phyloP scores from a whole-genome alignment of 2,113 vertebrate species.

The Parotia lawesii region DNA sequence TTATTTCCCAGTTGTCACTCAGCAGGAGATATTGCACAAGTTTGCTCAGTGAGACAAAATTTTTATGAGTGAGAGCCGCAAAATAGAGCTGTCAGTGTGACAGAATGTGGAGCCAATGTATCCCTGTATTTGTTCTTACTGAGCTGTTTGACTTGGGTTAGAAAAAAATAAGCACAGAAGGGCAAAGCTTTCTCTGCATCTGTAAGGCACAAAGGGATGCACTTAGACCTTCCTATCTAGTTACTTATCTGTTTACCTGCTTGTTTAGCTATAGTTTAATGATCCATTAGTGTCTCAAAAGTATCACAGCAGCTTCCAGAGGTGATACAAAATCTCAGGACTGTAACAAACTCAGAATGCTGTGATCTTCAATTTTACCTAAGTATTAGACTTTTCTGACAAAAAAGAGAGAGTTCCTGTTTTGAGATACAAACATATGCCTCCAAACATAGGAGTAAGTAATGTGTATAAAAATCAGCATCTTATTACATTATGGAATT shows the following conservation, averaged over 20 bases:
- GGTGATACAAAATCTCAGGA: neutral
- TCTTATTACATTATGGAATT: neutral
- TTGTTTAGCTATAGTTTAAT: neutral
- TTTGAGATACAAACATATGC: rapidly evolving
- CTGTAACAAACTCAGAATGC: neutral
- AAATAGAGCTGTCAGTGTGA: slow-evolving; percentile 8
- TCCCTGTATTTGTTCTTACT: neutral
- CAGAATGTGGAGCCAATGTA: neutral
- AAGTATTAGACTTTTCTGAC: neutral
- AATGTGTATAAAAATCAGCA: neutral
- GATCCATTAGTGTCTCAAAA: neutral
- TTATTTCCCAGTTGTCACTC: slow-evolving; percentile 54
- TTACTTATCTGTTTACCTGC: neutral
- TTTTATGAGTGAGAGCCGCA: neutral
- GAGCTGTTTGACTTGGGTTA: neutral
- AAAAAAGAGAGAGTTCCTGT: neutral
- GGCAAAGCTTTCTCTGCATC: neutral
- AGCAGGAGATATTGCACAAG: slow-evolving; percentile 15
- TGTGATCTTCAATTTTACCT: neutral
- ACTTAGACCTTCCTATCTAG: neutral
- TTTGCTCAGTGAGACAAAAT: slow-evolving; percentile 8
- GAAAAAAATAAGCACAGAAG: neutral
- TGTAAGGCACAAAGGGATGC: neutral
- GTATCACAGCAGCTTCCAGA: neutral
- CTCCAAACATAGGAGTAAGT: neutral